A percentile compares a stretch with the other conserved stretches of the same genome.
Conservation (phyloP, 2,888 invertebrate species). For the Pecten maximus region DNA sequence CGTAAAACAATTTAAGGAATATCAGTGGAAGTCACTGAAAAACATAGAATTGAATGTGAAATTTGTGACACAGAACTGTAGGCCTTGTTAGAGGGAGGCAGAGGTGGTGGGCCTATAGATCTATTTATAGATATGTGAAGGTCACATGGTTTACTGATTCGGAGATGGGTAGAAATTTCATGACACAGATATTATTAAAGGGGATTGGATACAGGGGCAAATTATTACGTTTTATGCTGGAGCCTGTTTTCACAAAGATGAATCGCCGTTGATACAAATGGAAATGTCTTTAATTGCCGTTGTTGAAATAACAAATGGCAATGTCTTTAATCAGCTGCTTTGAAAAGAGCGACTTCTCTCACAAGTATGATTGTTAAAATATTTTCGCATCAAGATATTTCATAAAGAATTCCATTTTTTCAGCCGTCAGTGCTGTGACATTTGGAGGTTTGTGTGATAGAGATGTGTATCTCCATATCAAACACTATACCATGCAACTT, state of each 20-base stretch:
- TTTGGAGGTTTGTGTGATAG: conserved; percentile 23
- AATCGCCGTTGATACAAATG: too few relatives aligned
- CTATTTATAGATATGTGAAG: neutral
- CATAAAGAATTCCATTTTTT: neutral
- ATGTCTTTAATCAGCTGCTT: neutral
- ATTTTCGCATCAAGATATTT: neutral
- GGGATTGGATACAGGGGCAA: too few relatives aligned
- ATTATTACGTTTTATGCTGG: too few relatives aligned
- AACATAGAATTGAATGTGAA: neutral
- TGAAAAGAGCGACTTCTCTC: neutral
- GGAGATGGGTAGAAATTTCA: too few relatives aligned
- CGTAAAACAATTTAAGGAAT: too few relatives aligned
- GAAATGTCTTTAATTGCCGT: neutral
- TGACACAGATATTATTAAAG: too few relatives aligned
- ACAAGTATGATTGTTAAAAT: neutral
- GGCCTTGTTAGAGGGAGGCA: neutral
- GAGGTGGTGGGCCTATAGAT: neutral
- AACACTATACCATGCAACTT: conserved; percentile 3
- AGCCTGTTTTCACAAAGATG: too few relatives aligned
- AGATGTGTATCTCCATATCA: neutral
- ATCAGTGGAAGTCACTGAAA: neutral
- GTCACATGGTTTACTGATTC: neutral
- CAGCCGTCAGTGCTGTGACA: conserved; percentile 25
- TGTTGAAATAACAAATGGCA: neutral
- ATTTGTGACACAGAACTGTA: neutral